Evolutionary conservation across 2,888 invertebrate species (phyloP).

Genomic region (Keiferia lycopersicella): DNA sequence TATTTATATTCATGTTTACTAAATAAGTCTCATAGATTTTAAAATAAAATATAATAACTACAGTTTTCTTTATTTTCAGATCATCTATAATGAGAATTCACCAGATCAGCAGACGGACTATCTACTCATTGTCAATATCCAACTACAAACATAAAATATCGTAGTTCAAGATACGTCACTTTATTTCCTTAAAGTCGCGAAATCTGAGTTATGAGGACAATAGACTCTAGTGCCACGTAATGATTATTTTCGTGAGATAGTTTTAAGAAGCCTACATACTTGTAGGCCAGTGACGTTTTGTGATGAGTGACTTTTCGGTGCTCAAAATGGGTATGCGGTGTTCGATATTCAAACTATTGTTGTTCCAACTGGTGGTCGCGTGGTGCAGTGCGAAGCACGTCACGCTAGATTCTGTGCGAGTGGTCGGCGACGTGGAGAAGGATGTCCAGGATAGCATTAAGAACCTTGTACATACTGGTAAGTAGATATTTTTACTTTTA

Average conservation of each 20-base stretch:
- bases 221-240: conserved; percentile 29
- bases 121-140: conserved; percentile 63
- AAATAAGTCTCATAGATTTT: not conserved
- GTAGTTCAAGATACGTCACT: conserved; percentile 34
- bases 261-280: conserved; percentile 3
- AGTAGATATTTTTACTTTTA: conserved; percentile 42
- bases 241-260: conserved; percentile 6
- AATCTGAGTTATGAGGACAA: conserved; percentile 16
- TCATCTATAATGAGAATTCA: conserved; percentile 70
- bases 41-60: not conserved
- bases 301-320: conserved; percentile 63
- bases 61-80: conserved; percentile 49
- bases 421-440: conserved; percentile 42
- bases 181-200: conserved; percentile 26
- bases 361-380: conserved; percentile 70
- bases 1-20: not conserved
- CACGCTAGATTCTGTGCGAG: conserved; percentile 50
- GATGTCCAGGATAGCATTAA: conserved; percentile 67
- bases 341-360: conserved; percentile 68
- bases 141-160: conserved; percentile 72
- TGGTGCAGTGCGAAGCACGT: conserved; percentile 71
- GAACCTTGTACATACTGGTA: conserved; percentile 70
- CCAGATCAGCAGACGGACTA: conserved; percentile 56
- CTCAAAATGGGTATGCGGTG: conserved; percentile 72
- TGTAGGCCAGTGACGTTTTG: conserved; percentile 36